Evolutionary conservation across 2,888 invertebrate genomes (phyloP).

Genomic region (Tiphia femorata): DNA sequence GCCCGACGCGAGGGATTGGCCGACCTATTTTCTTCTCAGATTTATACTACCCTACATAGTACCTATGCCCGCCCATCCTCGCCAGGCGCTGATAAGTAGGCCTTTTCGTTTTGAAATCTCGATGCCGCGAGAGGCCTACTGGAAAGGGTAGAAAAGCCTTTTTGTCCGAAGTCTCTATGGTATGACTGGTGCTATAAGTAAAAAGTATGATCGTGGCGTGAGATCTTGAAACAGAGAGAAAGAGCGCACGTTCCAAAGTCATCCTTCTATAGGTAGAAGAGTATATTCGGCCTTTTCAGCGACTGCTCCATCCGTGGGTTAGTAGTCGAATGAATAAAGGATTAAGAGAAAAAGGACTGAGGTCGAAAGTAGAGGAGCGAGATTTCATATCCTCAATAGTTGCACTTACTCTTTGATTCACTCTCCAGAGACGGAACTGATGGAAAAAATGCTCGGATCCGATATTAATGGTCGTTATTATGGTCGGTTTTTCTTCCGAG

Average conservation of each 20-base stretch:
- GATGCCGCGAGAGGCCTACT: too few relatives aligned
- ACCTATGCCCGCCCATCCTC: slow-evolving; percentile 38
- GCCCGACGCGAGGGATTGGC: slow-evolving; percentile 46
- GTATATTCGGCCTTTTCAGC: slow-evolving; percentile 30
- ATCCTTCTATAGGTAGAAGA: not conserved
- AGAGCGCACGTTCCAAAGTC: slow-evolving; percentile 9
- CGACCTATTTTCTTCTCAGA: slow-evolving; percentile 49
- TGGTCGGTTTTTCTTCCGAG: too few relatives aligned
- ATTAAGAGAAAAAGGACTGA: slow-evolving; percentile 8
- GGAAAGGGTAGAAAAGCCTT: not conserved
- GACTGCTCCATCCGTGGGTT: slow-evolving; percentile 13
- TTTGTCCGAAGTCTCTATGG: slow-evolving; percentile 31
- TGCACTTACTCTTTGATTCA: too few relatives aligned
- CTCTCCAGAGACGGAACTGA: too few relatives aligned
- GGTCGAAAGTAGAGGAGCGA: not conserved
- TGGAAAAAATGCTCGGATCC: too few relatives aligned
- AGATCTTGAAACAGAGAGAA: slow-evolving; percentile 32
- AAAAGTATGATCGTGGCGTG: slow-evolving; percentile 29
- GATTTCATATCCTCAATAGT: too few relatives aligned
- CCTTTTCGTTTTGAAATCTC: slow-evolving; percentile 37
- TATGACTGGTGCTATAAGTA: slow-evolving; percentile 28
- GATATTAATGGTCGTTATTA: too few relatives aligned
- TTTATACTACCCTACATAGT: slow-evolving; percentile 46
- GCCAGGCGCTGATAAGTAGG: slow-evolving; percentile 42
- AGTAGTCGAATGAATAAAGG: slow-evolving; percentile 19